Conservation (phyloP, 2,888 invertebrate species). For the Sphaerophoria taeniata region DNA sequence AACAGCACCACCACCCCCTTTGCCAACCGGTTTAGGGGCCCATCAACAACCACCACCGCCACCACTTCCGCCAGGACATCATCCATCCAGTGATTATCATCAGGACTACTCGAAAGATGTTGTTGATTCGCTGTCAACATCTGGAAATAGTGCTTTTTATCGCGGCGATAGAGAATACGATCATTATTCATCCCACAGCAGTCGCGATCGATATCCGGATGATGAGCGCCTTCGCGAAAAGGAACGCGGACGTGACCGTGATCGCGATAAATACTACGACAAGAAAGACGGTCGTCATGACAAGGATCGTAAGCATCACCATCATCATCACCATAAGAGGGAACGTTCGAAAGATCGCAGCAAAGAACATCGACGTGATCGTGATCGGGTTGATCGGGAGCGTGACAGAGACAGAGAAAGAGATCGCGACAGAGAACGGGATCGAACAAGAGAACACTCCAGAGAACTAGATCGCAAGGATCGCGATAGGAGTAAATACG, state of each 20-base stretch:
- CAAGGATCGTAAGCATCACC: constrained; percentile 76
- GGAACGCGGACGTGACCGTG: constrained; percentile 70
- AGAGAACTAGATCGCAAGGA: constrained; percentile 81
- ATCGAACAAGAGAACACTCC: constrained; percentile 78
- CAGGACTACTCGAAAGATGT: constrained; percentile 77
- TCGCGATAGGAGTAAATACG: constrained; percentile 76
- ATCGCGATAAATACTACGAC: constrained; percentile 74
- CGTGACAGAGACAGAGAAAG: constrained; percentile 80
- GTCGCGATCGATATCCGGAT: constrained; percentile 71
- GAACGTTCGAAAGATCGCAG: constrained; percentile 77
- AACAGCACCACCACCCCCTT: constrained; percentile 36
- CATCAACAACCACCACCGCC: constrained; percentile 39
- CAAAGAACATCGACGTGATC: constrained; percentile 80
- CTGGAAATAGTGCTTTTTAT: constrained; percentile 57
- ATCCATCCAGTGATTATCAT: constrained; percentile 46
- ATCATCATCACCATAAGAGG: constrained; percentile 78
- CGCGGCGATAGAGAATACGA: constrained; percentile 74
- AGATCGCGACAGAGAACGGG: constrained; percentile 81
- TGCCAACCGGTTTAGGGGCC: neutral
- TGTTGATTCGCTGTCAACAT: constrained; percentile 42
- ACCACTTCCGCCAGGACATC: constrained; percentile 39
- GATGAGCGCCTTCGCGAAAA: constrained; percentile 79
- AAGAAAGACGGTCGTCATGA: constrained; percentile 78
- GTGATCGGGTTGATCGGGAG: constrained; percentile 77
- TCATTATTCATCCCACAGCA: constrained; percentile 75